Evolutionary conservation across 2,113 vertebrate genomes (phyloP).

Genomic region (Prunella himalayana): DNA sequence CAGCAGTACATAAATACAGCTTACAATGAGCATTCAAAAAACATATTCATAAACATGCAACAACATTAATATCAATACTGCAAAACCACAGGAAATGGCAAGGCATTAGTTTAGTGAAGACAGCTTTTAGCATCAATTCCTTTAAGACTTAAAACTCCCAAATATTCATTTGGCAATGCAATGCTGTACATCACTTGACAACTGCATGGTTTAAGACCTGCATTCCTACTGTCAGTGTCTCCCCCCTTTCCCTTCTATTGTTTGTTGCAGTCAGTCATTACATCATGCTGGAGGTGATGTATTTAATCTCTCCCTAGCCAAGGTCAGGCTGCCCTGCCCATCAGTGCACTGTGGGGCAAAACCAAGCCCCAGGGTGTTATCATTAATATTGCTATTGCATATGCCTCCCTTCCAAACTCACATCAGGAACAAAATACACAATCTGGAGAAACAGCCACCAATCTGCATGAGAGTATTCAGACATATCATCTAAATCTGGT

Average conservation of each 20-base stretch:
- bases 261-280: not conserved
- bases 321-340: not conserved
- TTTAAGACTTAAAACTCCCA: not conserved
- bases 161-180: not conserved
- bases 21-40: not conserved
- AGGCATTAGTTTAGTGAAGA: not conserved
- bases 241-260: not conserved
- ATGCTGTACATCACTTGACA: accelerated
- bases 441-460: not conserved
- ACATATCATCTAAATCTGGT: not conserved
- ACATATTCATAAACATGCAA: not conserved
- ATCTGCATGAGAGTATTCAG: not conserved
- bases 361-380: not conserved
- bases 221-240: not conserved
- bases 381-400: not conserved
- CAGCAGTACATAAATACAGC: slow-evolving; percentile 4
- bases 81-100: not conserved
- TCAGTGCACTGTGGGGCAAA: not conserved
- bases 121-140: not conserved
- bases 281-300: not conserved
- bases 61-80: not conserved
- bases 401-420: not conserved
- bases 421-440: not conserved
- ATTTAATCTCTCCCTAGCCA: not conserved
- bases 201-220: not conserved